Percentiles rank a stretch among this genome's conserved stretches.
These are phyloP conservation scores for Lepus timidus DNA, from an alignment of 2,113 vertebrate genomes.

Conservation along the genomic window DNA sequence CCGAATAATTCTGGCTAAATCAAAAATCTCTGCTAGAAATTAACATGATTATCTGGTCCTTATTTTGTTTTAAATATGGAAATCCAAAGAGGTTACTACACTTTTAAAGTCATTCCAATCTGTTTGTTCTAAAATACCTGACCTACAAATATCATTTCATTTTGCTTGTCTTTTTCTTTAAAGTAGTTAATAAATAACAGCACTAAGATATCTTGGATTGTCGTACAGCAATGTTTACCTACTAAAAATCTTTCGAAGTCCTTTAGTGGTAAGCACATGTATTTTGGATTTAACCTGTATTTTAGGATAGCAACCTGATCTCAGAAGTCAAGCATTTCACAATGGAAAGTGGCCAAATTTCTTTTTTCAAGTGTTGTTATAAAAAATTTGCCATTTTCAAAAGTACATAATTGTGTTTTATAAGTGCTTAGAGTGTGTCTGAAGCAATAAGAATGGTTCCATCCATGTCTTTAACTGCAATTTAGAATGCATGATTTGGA, in stretches of 20 bases:
- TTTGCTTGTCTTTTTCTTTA: not conserved
- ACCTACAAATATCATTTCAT: conserved; percentile 51
- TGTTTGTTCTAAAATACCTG: not conserved
- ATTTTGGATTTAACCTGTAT: conserved; percentile 48
- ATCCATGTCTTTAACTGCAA: not conserved
- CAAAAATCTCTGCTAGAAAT: not conserved
- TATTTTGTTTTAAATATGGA: conserved; percentile 35
- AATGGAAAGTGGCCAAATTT: conserved; percentile 51
- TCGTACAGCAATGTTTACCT: conserved; percentile 30
- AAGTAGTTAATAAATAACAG: conserved; percentile 44
- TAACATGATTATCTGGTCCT: not conserved
- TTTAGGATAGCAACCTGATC: not conserved
- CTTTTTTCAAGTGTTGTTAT: conserved; percentile 46
- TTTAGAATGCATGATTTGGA: conserved; percentile 19
- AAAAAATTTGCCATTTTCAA: not conserved
- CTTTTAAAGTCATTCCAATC: not conserved
- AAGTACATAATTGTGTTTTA: not conserved
- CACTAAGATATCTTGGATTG: conserved; percentile 27
- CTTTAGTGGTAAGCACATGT: conserved; percentile 5
- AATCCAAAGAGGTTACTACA: conserved; percentile 22
- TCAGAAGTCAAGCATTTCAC: conserved; percentile 50
- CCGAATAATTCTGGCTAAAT: conserved; percentile 23
- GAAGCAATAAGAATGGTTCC: not conserved
- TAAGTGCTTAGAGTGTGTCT: not conserved
- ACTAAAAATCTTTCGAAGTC: conserved; percentile 47